phyloP scores from a whole-genome alignment of 2,113 vertebrate genomes.

The Delphinapterus leucas region DNA sequence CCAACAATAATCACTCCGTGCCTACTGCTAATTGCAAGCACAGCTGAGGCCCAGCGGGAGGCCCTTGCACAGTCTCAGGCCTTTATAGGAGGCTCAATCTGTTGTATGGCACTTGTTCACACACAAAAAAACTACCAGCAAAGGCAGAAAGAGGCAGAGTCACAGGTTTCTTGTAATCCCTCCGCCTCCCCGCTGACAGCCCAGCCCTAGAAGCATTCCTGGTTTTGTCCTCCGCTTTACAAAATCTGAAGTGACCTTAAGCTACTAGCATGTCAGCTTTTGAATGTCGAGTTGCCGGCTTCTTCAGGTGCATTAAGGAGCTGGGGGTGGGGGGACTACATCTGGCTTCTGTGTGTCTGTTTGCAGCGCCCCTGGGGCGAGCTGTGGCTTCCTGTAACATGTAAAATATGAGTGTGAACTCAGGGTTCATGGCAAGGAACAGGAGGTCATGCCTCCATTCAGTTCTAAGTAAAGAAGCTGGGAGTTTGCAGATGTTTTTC shows the following conservation, averaged over 20 bases:
- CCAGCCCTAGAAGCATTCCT: slow-evolving; percentile 94
- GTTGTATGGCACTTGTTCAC: slow-evolving; percentile 92
- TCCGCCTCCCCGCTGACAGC: slow-evolving; percentile 91
- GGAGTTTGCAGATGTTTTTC: slow-evolving; percentile 94
- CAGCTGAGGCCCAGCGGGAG: slow-evolving; percentile 99
- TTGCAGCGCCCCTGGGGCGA: slow-evolving; percentile 92
- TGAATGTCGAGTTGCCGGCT: slow-evolving; percentile 84
- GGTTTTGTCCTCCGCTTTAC: slow-evolving; percentile 91
- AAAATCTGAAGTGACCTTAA: slow-evolving; percentile 92
- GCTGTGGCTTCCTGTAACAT: slow-evolving; percentile 95
- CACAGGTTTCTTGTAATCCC: slow-evolving; percentile 99
- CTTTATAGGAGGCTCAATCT: slow-evolving; percentile 91
- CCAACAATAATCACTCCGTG: slow-evolving; percentile 99
- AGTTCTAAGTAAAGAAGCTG: slow-evolving; percentile 86
- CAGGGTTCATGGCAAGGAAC: slow-evolving; percentile 93
- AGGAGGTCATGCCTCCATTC: slow-evolving; percentile 96
- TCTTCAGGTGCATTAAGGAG: slow-evolving; percentile 91
- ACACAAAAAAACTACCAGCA: slow-evolving; percentile 91
- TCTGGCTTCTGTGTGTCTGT: slow-evolving; percentile 93
- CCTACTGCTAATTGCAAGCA: slow-evolving; percentile 99
- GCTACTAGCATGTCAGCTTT: slow-evolving; percentile 88
- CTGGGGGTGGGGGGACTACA: slow-evolving; percentile 83
- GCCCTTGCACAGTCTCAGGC: slow-evolving; percentile 92
- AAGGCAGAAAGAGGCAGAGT: slow-evolving; percentile 99
- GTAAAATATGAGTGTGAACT: slow-evolving; percentile 97